Evolutionary conservation across 2,888 invertebrate genomes (phyloP), one percentile per base, ranked within the genome.

Genomic region (Bembecia ichneumoniformis): DNA sequence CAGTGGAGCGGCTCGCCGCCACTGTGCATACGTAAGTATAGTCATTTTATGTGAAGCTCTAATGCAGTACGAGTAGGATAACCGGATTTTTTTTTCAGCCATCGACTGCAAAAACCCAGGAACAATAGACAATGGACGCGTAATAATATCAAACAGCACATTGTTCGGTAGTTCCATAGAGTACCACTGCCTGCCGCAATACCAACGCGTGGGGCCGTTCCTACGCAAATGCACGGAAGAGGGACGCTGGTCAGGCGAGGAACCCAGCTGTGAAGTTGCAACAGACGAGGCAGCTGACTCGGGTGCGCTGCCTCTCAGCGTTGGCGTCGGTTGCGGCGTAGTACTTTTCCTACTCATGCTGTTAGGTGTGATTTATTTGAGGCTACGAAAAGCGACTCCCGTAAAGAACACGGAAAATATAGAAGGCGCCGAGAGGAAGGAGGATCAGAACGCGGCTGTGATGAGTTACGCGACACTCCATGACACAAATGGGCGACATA

Each of bases 331-430:
- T 16, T 93, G 94, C 44, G 95, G 94, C 7, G 90, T 96, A 0
- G 93, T 96, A 17, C 83, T 96, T 51, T 93, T 94, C 70, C 81
- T 96, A 43, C 88, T 96, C 11, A 89, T 96, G 60, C 84, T 95
- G 49, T 88, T 96, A 43, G 95, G 93, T 55, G 86, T 96, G 35
- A 91, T 95, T 62, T 96, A 96, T 68, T 82, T 95, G 53, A 91
- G 95, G 82, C 88, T 95, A 50, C 92, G 94, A 46, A 95, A 94
- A 87, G 93, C 94, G 14, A 91, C 94, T 2, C 95, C 95, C 0
- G 94, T 96, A 0, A 96, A 95, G 72, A 95, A 95, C 69, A 95
- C 95, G 0, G 95, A 95, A 71, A 96, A 96, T 72, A 91, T 96
- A 43, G 94, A 95, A 80, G 94, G 94, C 1, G 95, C 95, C 0